Evolutionary conservation across 2,113 vertebrate species (phyloP).

Genomic region (Amia ocellicauda): DNA sequence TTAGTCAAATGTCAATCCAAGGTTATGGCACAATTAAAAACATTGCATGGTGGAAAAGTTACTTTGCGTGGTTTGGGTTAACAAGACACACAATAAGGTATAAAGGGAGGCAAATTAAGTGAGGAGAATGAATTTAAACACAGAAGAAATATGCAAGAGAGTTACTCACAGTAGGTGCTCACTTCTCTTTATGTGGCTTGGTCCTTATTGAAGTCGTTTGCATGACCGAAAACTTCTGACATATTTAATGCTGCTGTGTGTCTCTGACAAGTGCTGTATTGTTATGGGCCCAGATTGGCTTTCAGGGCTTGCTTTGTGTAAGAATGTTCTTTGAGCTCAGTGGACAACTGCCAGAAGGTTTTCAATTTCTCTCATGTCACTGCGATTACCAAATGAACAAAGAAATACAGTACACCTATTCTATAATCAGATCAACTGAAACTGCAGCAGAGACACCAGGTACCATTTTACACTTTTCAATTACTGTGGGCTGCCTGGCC

Average conservation of each 20-base stretch:
- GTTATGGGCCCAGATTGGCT: background rate
- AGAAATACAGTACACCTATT: background rate
- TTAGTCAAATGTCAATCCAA: no score
- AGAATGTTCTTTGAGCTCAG: no score
- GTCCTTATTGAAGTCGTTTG: background rate
- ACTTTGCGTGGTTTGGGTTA: no score
- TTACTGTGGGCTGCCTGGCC: background rate
- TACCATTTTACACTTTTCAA: background rate
- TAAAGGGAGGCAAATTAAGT: no score
- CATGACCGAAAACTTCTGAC: background rate
- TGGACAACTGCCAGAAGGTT: background rate
- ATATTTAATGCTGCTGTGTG: background rate
- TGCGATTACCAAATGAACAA: no score
- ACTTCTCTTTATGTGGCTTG: no score
- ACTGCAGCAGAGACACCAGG: background rate
- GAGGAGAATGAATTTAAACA: no score
- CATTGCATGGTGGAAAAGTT: no score
- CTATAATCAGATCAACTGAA: conserved; percentile 1
- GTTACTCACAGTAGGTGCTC: no score
- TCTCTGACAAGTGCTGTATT: conserved; percentile 1
- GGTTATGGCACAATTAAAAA: no score
- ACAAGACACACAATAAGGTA: no score
- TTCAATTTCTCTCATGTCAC: background rate
- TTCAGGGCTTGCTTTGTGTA: background rate
- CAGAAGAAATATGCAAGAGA: no score